phyloP scores from a whole-genome alignment of 2,888 invertebrate genomes.

The Xestia xanthographa region DNA sequence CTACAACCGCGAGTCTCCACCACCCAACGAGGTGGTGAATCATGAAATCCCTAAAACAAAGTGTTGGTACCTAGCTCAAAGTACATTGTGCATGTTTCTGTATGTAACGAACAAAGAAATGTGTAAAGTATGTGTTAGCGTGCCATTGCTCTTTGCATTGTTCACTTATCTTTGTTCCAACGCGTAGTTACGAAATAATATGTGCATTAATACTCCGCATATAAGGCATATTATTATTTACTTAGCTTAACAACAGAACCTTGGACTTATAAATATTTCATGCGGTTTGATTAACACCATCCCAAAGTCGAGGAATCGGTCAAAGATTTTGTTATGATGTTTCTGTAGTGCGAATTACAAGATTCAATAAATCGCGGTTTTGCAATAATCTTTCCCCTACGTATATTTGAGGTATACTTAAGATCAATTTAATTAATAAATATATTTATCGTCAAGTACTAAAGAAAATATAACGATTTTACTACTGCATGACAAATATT shows the following conservation, averaged over 20 bases:
- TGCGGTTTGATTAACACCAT: conserved; percentile 47
- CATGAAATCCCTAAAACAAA: conserved; percentile 65
- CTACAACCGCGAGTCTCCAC: conserved; percentile 10
- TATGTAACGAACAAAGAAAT: conserved; percentile 69
- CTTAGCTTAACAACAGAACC: conserved; percentile 35
- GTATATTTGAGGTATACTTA: conserved; percentile 13
- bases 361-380: conserved; percentile 36
- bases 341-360: conserved; percentile 22
- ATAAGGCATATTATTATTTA: conserved; percentile 54
- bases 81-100: conserved; percentile 63
- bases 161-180: conserved; percentile 67
- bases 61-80: conserved; percentile 63
- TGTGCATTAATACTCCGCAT: conserved; percentile 32
- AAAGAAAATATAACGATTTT: conserved; percentile 11
- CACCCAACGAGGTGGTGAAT: conserved; percentile 47
- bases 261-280: conserved; percentile 50
- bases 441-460: not conserved
- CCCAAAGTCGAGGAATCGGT: conserved; percentile 26
- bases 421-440: conserved; percentile 5
- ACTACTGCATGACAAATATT: conserved; percentile 31
- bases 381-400: conserved; percentile 22
- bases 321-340: conserved; percentile 32
- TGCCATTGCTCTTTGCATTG: conserved; percentile 69
- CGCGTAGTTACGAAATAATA: conserved; percentile 67
- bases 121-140: conserved; percentile 64